Conservation (phyloP, 2,113 vertebrate species). For the Embiotoca jacksoni region DNA sequence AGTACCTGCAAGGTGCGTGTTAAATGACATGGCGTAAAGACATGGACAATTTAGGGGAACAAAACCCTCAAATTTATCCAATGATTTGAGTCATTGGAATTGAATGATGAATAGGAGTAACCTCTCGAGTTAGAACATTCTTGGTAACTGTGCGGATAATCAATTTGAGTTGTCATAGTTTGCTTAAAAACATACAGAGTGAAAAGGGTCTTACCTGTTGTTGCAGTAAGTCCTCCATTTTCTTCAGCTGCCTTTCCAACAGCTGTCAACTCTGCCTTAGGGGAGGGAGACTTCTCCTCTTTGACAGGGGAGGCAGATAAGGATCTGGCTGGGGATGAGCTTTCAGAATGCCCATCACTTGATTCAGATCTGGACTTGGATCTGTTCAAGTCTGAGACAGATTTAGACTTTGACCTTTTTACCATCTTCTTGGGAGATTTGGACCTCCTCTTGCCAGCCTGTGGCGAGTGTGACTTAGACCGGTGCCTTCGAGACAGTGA, state of each 20-base stretch:
- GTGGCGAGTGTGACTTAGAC: slow-evolving; percentile 72
- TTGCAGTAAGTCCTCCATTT: slow-evolving; percentile 26
- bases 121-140: neutral
- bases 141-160: neutral
- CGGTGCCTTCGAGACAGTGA: slow-evolving; percentile 65
- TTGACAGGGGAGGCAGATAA: slow-evolving; percentile 70
- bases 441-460: slow-evolving; percentile 67
- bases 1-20: slow-evolving; percentile 42
- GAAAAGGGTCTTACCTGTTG: slow-evolving; percentile 47
- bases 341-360: slow-evolving; percentile 71
- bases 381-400: slow-evolving; percentile 54
- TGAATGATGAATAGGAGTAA: neutral
- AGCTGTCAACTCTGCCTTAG: slow-evolving; percentile 20
- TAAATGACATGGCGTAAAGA: slow-evolving; percentile 19
- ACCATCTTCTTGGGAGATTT: slow-evolving; percentile 72
- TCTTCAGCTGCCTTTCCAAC: slow-evolving; percentile 29
- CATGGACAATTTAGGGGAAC: neutral
- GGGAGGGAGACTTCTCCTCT: slow-evolving; percentile 38
- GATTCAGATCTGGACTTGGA: slow-evolving; percentile 78
- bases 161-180: neutral
- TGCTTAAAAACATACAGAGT: neutral
- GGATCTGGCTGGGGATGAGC: slow-evolving; percentile 72
- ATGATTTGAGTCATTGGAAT: neutral
- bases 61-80: neutral
- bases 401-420: slow-evolving; percentile 81